Evolutionary conservation across 2,797 vertebrate species (phyloP).

Genomic region (Saguinus oedipus): DNA sequence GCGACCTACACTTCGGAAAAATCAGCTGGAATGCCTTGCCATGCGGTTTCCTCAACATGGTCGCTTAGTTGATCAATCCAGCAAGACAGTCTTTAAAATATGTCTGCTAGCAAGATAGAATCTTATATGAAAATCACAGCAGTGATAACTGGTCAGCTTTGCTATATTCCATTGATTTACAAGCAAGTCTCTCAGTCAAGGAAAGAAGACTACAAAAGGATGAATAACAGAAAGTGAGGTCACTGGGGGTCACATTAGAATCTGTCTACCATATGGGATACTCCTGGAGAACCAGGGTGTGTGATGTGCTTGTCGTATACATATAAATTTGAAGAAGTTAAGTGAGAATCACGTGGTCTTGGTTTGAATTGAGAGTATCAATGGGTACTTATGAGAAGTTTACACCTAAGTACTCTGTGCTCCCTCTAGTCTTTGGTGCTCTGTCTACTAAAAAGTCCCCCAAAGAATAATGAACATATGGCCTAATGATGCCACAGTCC

Average conservation of each 20-base stretch:
- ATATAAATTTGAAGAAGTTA: background rate
- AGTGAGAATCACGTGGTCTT: background rate
- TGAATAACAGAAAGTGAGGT: background rate
- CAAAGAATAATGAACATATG: background rate
- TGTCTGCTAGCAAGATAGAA: background rate
- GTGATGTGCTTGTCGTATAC: background rate
- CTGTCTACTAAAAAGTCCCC: background rate
- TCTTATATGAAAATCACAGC: background rate
- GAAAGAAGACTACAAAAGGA: background rate
- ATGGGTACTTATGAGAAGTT: background rate
- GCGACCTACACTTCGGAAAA: background rate
- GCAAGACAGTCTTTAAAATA: background rate
- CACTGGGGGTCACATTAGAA: background rate
- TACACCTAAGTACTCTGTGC: background rate
- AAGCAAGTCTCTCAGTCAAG: background rate
- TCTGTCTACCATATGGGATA: background rate
- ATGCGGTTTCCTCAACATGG: background rate
- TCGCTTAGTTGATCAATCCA: background rate
- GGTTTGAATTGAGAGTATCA: background rate
- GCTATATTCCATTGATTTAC: background rate
- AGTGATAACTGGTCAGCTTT: no score
- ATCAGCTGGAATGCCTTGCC: background rate
- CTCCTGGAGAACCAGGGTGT: background rate
- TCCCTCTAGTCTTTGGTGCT: no score
- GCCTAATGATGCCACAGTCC: background rate